Percentiles rank a stretch among this genome's conserved stretches.
These are phyloP conservation scores for Ophonus ardosiacus DNA, from an alignment of 2,888 invertebrate genomes.

Conservation along the genomic window DNA sequence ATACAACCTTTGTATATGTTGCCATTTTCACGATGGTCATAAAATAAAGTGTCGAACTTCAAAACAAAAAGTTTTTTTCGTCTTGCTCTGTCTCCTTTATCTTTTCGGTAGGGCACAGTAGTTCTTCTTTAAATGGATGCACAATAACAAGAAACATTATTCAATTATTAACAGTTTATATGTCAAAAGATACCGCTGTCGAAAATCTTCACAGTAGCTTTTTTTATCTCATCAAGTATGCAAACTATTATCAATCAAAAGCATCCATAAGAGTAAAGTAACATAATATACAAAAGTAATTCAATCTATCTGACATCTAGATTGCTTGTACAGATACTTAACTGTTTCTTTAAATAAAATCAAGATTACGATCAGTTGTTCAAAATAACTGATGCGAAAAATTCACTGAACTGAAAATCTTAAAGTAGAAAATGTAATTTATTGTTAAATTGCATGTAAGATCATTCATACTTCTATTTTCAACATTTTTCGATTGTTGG, in stretches of 20 bases:
- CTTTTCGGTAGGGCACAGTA: background rate
- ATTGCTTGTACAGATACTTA: slow-evolving; percentile 1
- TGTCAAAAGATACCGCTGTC: background rate
- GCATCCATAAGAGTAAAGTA: background rate
- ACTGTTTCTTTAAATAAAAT: slow-evolving; percentile 56
- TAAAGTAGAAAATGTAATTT: background rate
- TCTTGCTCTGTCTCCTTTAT: too few relatives aligned
- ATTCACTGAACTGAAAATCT: slow-evolving; percentile 18
- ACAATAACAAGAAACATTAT: background rate
- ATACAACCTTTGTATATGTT: too few relatives aligned
- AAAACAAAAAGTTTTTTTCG: too few relatives aligned
- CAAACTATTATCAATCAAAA: background rate
- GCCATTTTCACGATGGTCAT: too few relatives aligned
- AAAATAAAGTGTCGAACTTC: too few relatives aligned
- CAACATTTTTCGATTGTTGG: background rate
- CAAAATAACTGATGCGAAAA: slow-evolving; percentile 5
- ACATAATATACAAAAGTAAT: slow-evolving; percentile 13
- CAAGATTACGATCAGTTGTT: slow-evolving; percentile 46
- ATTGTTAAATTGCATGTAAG: background rate
- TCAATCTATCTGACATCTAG: slow-evolving; percentile 11
- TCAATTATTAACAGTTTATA: background rate
- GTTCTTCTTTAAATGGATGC: background rate
- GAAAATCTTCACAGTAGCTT: background rate
- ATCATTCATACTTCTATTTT: background rate
- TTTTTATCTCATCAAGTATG: background rate